These are phyloP conservation scores for Craterocephalus amniculus DNA, from an alignment of 2,797 vertebrate genomes.

Conservation along the genomic window DNA sequence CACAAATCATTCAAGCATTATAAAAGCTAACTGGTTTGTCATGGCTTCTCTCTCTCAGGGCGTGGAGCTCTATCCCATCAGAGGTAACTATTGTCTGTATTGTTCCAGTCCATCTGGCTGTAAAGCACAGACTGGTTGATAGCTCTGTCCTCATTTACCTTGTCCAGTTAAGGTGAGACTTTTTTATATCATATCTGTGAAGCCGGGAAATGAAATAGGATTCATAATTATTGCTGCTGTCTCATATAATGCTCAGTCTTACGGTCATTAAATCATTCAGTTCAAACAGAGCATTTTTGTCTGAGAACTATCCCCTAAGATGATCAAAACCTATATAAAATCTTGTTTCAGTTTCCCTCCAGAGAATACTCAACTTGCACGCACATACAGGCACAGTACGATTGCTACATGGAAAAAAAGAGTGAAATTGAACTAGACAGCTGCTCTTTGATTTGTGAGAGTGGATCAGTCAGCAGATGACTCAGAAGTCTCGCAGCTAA, in stretches of 20 bases:
- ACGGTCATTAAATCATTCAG: not conserved
- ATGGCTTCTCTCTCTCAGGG: slow-evolving; percentile 41
- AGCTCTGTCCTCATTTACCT: slow-evolving; percentile 37
- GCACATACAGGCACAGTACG: not conserved
- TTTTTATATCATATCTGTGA: slow-evolving; percentile 32
- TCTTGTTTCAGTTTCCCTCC: slow-evolving; percentile 9
- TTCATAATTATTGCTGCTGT: slow-evolving; percentile 17
- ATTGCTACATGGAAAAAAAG: not conserved
- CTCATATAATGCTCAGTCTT: slow-evolving; percentile 15
- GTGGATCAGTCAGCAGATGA: slow-evolving; percentile 23
- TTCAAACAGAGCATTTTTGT: not conserved
- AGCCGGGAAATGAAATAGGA: slow-evolving; percentile 8
- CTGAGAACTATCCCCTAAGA: not conserved
- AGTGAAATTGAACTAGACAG: slow-evolving; percentile 12
- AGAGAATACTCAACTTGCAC: not conserved
- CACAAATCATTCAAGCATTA: slow-evolving; percentile 38
- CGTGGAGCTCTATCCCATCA: slow-evolving; percentile 26
- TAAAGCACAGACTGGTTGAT: slow-evolving; percentile 21
- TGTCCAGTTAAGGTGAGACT: slow-evolving; percentile 16
- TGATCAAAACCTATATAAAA: slow-evolving; percentile 14
- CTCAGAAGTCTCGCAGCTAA: slow-evolving; percentile 18
- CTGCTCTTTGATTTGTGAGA: slow-evolving; percentile 31
- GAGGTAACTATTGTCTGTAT: slow-evolving; percentile 44
- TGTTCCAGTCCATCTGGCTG: slow-evolving; percentile 47
- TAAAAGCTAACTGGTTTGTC: slow-evolving; percentile 58